Base-by-base conservation (phyloP, 2,113 vertebrate species). In the Cyanocitta stelleri region DNA sequence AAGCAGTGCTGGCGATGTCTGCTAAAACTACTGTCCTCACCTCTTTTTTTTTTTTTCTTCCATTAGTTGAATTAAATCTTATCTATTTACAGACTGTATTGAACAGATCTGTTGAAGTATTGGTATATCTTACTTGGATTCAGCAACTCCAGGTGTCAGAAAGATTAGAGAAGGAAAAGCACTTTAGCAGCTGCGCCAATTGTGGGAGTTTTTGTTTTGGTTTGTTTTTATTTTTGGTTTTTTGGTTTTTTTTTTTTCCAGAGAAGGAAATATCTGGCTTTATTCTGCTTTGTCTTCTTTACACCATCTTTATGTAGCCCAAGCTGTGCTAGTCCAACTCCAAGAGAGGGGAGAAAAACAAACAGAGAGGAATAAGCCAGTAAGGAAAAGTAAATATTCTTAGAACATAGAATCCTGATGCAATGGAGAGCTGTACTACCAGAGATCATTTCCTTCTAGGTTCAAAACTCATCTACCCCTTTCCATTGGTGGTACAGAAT, bases 31-130 rank as follows among this genome's bases (percentile, higher is more conserved):
- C 56, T 35, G 26, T 51, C 29, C 37, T 85, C 55, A 5, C 8
- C 15, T 39, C 33, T 9, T 32, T 5, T 5, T 23, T 33, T 77
- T 58, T 52, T 23, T 8, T 19, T 7, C 26, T 20, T 75, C 43
- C 68, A 68, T 93, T 90, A 82, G 44, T 16, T 94, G 72, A 86
- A 95, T 93, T 90, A 95, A 95, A 83, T 41, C 63, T 76, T 58
- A 64, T 49, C 58, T 91, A 23, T 76, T 91, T 82, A 80, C 43
- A 87, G 41, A 62, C 10, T 33, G 54, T 51, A 2, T 55, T 83
- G 78, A 88, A 54, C 27, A 83, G 51, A 73, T 52, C 72, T 86
- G 37, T 83, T 85, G 64, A 85, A 88, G 46, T 26, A 83, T 15
- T 58, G 37, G 18, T 68, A 14, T 55, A 30, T 59, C 46, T 76